Evolutionary conservation across 2,888 invertebrate genomes (phyloP), one percentile per base, ranked within the genome.

Genomic region (Eumacrocentrus americanus): DNA sequence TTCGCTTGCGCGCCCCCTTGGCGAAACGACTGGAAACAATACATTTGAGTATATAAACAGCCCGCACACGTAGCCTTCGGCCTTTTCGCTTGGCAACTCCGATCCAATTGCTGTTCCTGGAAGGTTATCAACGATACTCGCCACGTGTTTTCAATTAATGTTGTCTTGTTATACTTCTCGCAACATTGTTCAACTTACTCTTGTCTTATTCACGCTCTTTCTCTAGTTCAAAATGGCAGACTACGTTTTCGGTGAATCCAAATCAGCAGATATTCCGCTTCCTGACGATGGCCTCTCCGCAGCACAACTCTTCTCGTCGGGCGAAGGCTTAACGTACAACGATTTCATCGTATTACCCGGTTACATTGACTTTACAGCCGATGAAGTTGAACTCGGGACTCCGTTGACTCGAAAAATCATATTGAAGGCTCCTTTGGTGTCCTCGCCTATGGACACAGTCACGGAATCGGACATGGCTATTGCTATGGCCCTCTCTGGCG

Each of bases 381-480:
- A 94, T 71, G 91, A 93, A 76, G 98, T 99, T 55, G 94, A 95
- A 71, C 84, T 98, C 50, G 86, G 90, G n/a, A 94, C 98, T 2
- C 89, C 89, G 1, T 83, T 99, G 50, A 98, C 99, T 0, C 93
- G 90, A 79, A 90, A 89, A 72, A 92, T 99, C 66, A 85, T 86
- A 55, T 83, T 99, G 56, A 94, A 94, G 78, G 91, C 95, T 1
- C 99, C 99, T 0, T 83, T 99, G 9, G 94, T 98, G 1, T 97
- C 98, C 0, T 98, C 98, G 1, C 99, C 99, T 0, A 99, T 99
- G 99, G 99, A 99, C 82, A 99, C 99, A 0, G 98, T 99, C 11
- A 98, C 99, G 7, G 99, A 99, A 82, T 91, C 96, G 1, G 95
- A 97, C 78, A 99, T 99, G 98, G 99, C 99, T 14, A 95, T 98